Percentiles rank a stretch among this genome's conserved stretches.
phyloP scores from a whole-genome alignment of 2,797 vertebrate species.

The Antennarius maculatus region DNA sequence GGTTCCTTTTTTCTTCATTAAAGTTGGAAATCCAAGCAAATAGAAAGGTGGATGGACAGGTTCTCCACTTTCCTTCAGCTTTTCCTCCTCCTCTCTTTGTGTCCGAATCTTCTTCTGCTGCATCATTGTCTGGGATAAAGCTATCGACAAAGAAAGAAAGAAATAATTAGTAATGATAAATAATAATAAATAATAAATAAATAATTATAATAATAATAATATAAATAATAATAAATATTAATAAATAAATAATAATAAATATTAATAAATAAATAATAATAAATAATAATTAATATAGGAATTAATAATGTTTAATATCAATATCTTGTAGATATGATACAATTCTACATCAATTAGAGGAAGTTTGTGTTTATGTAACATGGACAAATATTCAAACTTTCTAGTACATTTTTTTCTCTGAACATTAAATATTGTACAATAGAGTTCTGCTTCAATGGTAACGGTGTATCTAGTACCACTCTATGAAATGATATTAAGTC shows the following conservation, averaged over 20 bases:
- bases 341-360: conserved; percentile 19
- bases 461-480: conserved; percentile 3
- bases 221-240: too few relatives aligned
- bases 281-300: conserved; percentile 65
- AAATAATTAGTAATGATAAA: conserved; percentile 34
- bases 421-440: conserved; percentile 2
- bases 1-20: conserved; percentile 69
- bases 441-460: not conserved
- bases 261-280: conserved; percentile 44
- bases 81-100: conserved; percentile 13
- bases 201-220: conserved; percentile 42
- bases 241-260: too few relatives aligned
- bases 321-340: conserved; percentile 10
- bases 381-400: conserved; percentile 7
- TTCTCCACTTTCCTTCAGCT: conserved; percentile 1
- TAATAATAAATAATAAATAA: conserved; percentile 67
- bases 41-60: conserved; percentile 45
- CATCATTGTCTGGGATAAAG: conserved; percentile 40
- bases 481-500: conserved; percentile 6
- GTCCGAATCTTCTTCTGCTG: conserved; percentile 44
- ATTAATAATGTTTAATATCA: conserved; percentile 60
- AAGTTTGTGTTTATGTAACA: conserved; percentile 18
- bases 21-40: conserved; percentile 57
- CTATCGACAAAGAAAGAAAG: conserved; percentile 10
- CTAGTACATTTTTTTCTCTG: conserved; percentile 14